Conservation (phyloP, 2,888 invertebrate genomes). For the Thereva nobilitata region DNA sequence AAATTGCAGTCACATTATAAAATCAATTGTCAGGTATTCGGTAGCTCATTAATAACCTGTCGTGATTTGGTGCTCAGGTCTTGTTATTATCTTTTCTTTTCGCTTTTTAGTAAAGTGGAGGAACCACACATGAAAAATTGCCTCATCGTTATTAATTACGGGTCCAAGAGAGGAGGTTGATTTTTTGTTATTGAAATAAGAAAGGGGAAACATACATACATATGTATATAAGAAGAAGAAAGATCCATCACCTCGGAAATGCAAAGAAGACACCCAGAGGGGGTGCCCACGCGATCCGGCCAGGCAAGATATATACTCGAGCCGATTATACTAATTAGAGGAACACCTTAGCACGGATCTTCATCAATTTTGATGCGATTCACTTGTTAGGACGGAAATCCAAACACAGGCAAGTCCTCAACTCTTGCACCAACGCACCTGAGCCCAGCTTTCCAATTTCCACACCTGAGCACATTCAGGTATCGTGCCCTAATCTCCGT, state of each 20-base stretch:
- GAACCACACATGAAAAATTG: conserved; percentile 38
- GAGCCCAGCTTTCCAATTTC: conserved; percentile 9
- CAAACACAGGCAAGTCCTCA: not conserved
- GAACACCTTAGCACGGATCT: conserved; percentile 39
- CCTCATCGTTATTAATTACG: conserved; percentile 40
- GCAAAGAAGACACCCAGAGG: conserved; percentile 15
- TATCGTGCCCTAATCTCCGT: conserved; percentile 6
- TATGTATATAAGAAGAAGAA: conserved; percentile 1
- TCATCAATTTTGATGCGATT: conserved; percentile 25
- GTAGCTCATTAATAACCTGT: conserved; percentile 42
- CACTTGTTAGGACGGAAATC: conserved; percentile 34
- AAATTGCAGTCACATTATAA: conserved; percentile 34
- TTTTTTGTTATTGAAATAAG: conserved; percentile 4
- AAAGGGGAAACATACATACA: conserved; percentile 14
- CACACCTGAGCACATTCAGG: not conserved
- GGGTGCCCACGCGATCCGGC: conserved; percentile 32
- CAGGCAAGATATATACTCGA: conserved; percentile 30
- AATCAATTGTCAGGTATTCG: conserved; percentile 39
- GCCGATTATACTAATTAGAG: conserved; percentile 41
- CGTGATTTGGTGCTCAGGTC: conserved; percentile 39
- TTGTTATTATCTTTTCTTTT: conserved; percentile 14
- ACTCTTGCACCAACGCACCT: conserved; percentile 10
- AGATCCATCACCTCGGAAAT: not conserved
- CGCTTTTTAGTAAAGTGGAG: not conserved
- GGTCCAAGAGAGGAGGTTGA: conserved; percentile 23